Evolutionary conservation across 2,113 vertebrate species (phyloP).

Genomic region (Catharus minimus): DNA sequence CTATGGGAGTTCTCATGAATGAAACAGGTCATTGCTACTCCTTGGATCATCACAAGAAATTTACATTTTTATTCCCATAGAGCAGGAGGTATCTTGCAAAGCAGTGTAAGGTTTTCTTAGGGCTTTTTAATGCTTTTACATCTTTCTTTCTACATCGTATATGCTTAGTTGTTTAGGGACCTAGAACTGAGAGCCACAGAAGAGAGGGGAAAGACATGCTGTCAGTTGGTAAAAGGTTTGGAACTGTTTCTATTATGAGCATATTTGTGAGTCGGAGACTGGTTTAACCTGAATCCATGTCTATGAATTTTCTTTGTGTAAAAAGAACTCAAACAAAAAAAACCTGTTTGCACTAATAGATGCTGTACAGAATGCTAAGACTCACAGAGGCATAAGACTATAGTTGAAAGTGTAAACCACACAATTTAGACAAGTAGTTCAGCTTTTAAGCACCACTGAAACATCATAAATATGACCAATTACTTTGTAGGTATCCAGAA

Average conservation of each 20-base stretch:
- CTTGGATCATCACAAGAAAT: not conserved
- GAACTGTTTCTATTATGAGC: not conserved
- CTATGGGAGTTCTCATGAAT: not conserved
- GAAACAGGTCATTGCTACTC: not conserved
- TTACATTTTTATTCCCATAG: constrained; percentile 7
- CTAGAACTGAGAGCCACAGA: not conserved
- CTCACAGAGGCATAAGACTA: not conserved
- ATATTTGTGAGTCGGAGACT: not conserved
- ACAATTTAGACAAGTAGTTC: not conserved
- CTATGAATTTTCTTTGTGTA: not conserved
- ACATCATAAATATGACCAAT: not conserved
- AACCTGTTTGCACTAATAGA: not conserved
- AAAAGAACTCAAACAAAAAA: not conserved
- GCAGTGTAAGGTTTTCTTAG: not conserved
- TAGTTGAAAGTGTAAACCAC: not conserved
- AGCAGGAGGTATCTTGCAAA: not conserved
- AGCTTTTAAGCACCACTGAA: not conserved
- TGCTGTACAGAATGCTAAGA: not conserved
- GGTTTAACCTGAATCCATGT: not conserved
- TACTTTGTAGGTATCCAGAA: not conserved
- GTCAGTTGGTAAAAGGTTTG: not conserved
- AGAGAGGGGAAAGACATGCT: not conserved
- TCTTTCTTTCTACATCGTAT: not conserved
- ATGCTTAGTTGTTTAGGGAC: not conserved
- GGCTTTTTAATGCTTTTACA: not conserved